Base-by-base conservation (phyloP, 2,113 vertebrate genomes). In the Oryzias celebensis region DNA sequence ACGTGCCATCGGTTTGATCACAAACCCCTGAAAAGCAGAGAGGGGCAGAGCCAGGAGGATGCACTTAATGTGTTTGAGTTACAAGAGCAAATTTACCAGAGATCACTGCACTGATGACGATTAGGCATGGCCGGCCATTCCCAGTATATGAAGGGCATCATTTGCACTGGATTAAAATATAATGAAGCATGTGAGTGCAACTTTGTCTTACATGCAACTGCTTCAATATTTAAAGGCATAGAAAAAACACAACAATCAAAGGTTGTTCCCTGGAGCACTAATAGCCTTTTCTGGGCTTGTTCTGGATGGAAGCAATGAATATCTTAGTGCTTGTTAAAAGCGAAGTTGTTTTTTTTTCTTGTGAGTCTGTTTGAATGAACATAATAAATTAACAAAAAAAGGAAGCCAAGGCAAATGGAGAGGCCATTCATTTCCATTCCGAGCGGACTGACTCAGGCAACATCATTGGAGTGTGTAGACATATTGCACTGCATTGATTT, bases 91-190 rank as follows among this genome's bases (percentile, higher is more conserved):
- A 83, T 87, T 84, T 82, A 81, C 36, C 64, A 79, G 75, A 42
- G 71, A 71, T 63, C 54, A 14, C 56, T 43, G 52, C 57, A 67
- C 52, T 71, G 50, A 62, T 45, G 60, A 48, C 76, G 57, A 64
- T 76, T 83, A 77, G 77, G 84, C 52, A 65, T 70, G 46, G 62
- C 41, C 26, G 62, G 13, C 52, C 62, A 72, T 65, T 81, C 77
- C 80, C 68, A 83, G 78, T 71, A 54, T 75, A 78, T 47, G 59
- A 68, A 58, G 55, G 84, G 88, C 77, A 86, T 85, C 75, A 73
- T 79, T 89, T 86, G 82, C 84, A 87, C 66, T 51, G 50, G 63
- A 92, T 90, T 90, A 86, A 92, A 92, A 88, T 88, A 91, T 90
- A 91, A 91, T 89, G 89, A 92, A 88, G 82, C 73, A 55, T 84